Evolutionary conservation across 2,113 vertebrate species (phyloP), one percentile per base, ranked within the genome.

Genomic region (Microcebus jonahi): DNA sequence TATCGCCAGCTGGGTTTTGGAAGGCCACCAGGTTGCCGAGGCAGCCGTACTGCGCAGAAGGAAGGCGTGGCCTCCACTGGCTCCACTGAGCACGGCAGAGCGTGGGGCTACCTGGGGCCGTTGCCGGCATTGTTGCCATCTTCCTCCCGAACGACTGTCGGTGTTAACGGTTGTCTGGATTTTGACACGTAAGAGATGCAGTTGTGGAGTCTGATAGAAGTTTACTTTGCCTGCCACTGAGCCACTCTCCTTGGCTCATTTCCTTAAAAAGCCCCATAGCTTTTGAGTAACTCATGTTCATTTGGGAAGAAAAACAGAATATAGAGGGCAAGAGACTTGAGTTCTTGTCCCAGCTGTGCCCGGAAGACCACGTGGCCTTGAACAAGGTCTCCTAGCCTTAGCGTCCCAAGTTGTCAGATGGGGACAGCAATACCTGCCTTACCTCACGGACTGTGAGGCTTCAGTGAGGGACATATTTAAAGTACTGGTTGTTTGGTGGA

Each of bases 301-400:
- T 29, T 81, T 21, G 29, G 48, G 36, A 71, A 29, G 13, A 42
- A 76, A 48, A 59, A 5, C 18, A 25, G 45, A 17, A 4, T 11
- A n/a, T 61, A 36, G 73, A 93, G 7, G 39, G 42, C 84, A 82
- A 86, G 83, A 71, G 45, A 45, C 27, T 36, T 34, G 48, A 29
- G 45, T 42, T 90, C 55, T 50, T 77, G 77, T 91, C 75, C 91
- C 81, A 93, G 83, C 36, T 80, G 82, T 77, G 59, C 31, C 67
- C 39, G 50, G 1, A 36, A 95, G 57, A 95, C 89, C 3, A 2
- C 42, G 42, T 59, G 29, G 6, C 14, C 45, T 45, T 61, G 70
- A 80, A 23, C 12, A 21, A 50, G 5, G 7, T 45, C 61, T 67
- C 8, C 70, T 9, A 63, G 50, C 39, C 25, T 95, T 31, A 17